phyloP scores from a whole-genome alignment of 2,888 invertebrate genomes.

The Thysanoteuthis rhombus region DNA sequence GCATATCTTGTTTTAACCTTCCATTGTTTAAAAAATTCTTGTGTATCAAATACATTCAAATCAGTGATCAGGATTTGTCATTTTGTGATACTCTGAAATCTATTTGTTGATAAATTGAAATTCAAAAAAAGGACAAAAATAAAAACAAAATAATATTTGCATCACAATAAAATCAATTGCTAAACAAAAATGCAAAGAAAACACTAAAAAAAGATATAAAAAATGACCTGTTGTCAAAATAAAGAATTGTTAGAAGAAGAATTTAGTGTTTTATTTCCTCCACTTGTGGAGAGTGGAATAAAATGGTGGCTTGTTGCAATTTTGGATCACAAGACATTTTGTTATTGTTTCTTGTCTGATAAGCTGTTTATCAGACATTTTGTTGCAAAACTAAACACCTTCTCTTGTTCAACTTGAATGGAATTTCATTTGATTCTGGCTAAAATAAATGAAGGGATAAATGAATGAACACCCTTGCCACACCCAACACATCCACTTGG shows the following conservation, averaged over 20 bases:
- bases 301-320: slow-evolving; percentile 12
- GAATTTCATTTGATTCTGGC: background rate
- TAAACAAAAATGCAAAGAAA: background rate
- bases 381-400: background rate
- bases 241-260: too few species aligned
- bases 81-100: background rate
- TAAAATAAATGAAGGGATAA: too few species aligned
- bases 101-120: background rate
- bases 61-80: background rate
- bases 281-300: background rate
- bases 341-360: background rate
- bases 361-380: background rate
- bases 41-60: too few species aligned
- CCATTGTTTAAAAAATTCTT: background rate
- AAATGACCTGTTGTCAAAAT: background rate
- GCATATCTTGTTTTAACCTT: background rate
- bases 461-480: too few species aligned
- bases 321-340: background rate
- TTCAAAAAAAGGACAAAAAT: background rate
- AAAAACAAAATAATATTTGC: background rate
- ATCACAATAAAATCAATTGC: background rate
- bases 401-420: background rate
- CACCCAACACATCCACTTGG: background rate
- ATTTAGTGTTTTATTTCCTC: background rate
- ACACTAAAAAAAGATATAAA: background rate